Base-by-base conservation (phyloP, 2,797 vertebrate species). In the Dromococcyx pavoninus region DNA sequence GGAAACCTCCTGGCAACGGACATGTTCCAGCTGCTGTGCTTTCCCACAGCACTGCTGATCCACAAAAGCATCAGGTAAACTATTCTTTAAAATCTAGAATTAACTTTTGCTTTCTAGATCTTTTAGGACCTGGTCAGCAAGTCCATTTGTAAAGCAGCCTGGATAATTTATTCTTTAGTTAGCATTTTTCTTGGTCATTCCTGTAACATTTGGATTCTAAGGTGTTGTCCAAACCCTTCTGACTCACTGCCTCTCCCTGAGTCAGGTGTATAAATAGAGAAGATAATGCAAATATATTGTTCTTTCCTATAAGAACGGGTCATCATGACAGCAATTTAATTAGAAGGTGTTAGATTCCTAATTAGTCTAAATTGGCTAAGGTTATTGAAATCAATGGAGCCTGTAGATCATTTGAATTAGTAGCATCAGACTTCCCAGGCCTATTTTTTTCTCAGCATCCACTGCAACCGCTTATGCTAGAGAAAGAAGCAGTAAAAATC, bases 51-150 rank as follows among this genome's bases (percentile, higher is more conserved):
- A 9, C 86, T 72, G 12, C 70, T 51, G 91, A 92, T 83, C 96
- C 21, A 12, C 96, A 97, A 50, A 98, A 96, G 53, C 89, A 89
- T 21, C 97, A 98, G 98, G 98, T 98, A 98, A 81, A 24, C 24
- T 84, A 50, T 74, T 71, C 48, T 77, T 91, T 90, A 51, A 72
- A 82, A 44, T 78, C 41, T 43, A 30, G 50, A 61, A 15, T 11
- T 58, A 70, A 75, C 30, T 22, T 50, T 77, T 65, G 35, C 25
- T 78, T 95, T 70, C 60, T 66, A 60, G 73, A 83, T 11, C 5
- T 95, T 87, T 93, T 69, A 64, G 64, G 14, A 37, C 9, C 7
- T 18, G 44, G 30, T 19, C 17, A 15, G 22, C 22, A 35, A 75
- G 30, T 28, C 27, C 48, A 7, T 79, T 60, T 88, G 28, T 70